Base-by-base conservation (phyloP, 2,888 invertebrate genomes). In the Cremastinae sp. region DNA sequence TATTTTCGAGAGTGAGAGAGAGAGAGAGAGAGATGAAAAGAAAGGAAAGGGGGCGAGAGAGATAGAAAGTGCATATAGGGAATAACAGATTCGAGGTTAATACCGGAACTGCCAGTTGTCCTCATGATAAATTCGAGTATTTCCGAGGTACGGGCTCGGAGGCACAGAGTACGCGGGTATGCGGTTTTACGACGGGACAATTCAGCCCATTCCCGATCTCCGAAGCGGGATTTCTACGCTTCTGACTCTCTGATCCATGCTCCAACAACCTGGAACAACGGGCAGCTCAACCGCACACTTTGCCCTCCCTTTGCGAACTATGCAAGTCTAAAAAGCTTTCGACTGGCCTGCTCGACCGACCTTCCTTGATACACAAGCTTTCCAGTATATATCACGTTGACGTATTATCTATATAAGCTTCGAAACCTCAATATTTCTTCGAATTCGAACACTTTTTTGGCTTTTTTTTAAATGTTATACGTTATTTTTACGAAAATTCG, bases 51-150 rank as follows among this genome's bases (percentile, higher is more conserved):
- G 18, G 10, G 12, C 36, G 28, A 49, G 49, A 51, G 14, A 53
- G 47, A 34, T 45, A 53, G 51, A 56, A 20, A 12, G 54, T n/a
- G n/a, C n/a, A n/a, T n/a, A n/a, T n/a, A n/a, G 28, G 28, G 54
- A 43, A 18, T 22, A 22, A 47, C 43, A 54, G 54, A 61, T 45
- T 28, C 47, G 65, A 59, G 53, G 47, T 61, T 47, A 41, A 16
- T 28, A 16, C 34, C 58, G 43, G 20, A 20, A n/a, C 66, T 34
- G 12, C 59, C 12, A 5, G 28, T 28, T 28, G 38, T 53, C 75
- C 56, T 47, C 75, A 71, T 66, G 71, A 75, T 75, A 71, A 75
- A 71, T 71, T 75, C 41, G 61, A 54, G 65, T 36, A 54, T 45
- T 49, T 20, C 65, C 34, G 61, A 41, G 71, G 51, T 51, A 12